Evolutionary conservation across 2,113 vertebrate genomes (phyloP), one percentile per base, ranked within the genome.

Genomic region (Antennarius striatus): DNA sequence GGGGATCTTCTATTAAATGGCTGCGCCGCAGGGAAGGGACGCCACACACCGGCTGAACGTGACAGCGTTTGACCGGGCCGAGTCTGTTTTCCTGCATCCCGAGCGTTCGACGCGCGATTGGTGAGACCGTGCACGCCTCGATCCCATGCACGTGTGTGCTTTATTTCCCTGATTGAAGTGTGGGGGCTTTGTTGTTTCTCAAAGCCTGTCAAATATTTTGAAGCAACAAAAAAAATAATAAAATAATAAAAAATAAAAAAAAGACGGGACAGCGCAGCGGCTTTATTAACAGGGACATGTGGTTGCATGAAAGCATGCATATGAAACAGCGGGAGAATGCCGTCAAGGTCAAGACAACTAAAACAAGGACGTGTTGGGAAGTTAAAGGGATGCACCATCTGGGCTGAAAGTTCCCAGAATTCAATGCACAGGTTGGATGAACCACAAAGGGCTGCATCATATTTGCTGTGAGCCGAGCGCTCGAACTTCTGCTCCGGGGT

Each of bases 191-290:
- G 75, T 82, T 83, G 79, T 84, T 75, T 7, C 32, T 36, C 77
- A 68, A 58, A 80, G 79, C 79, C 57, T 84, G 86, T 90, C 84
- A 89, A 70, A 79, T 59, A 59, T 81, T 86, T 85, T 71, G 68
- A 84, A 73, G 72, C 71, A 82, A 56, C 22, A 22, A 22, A 22
- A 22, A 22, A 22, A 22, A 1, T 1, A 36, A 36, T 2, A 36
- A 36, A 36, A 36, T 36, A 4, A 36, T 36, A 2, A 22, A 22
- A 22, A 22, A n/a, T n/a, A n/a, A 22, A 22, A 22, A 22, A 62
- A 10, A 74, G 75, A 79, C 59, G 57, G 39, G 36, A 73, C 73
- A 54, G 66, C n/a, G 16, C 70, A 59, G 28, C 72, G 58, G 49
- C 78, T 43, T 65, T 74, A 83, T 87, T 62, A 77, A 67, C 69